Percentiles rank a stretch among this genome's conserved stretches.
These are phyloP conservation scores for Bufotes viridis DNA, from an alignment of 2,797 vertebrate genomes.

Conservation along the genomic window DNA sequence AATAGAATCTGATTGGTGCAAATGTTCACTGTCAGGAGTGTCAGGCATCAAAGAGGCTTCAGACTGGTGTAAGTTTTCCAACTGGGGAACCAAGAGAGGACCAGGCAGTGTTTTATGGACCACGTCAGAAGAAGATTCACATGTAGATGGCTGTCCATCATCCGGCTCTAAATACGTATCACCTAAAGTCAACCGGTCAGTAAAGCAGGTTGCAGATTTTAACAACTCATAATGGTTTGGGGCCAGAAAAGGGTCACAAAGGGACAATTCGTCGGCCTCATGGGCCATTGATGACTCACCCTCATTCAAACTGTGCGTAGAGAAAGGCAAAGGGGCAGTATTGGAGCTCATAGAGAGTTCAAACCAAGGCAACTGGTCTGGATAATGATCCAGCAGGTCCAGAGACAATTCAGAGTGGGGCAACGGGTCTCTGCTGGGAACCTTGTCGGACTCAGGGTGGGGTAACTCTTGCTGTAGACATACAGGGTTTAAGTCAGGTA, in stretches of 20 bases:
- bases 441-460: neutral
- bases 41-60: neutral
- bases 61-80: neutral
- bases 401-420: neutral
- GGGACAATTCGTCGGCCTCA: neutral
- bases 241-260: slow-evolving; percentile 3
- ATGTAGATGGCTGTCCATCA: neutral
- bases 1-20: neutral
- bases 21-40: neutral
- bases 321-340: neutral
- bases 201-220: neutral
- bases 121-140: neutral
- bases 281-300: neutral
- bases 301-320: neutral
- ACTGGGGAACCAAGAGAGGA: neutral
- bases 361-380: neutral
- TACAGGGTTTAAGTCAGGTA: neutral
- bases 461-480: neutral
- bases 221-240: neutral
- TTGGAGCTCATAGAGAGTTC: neutral
- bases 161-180: neutral
- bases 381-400: neutral
- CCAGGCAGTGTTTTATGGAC: neutral
- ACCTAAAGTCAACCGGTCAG: neutral
- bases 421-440: neutral